Evolutionary conservation across 2,113 vertebrate species (phyloP).

Genomic region (Papio anubis): DNA sequence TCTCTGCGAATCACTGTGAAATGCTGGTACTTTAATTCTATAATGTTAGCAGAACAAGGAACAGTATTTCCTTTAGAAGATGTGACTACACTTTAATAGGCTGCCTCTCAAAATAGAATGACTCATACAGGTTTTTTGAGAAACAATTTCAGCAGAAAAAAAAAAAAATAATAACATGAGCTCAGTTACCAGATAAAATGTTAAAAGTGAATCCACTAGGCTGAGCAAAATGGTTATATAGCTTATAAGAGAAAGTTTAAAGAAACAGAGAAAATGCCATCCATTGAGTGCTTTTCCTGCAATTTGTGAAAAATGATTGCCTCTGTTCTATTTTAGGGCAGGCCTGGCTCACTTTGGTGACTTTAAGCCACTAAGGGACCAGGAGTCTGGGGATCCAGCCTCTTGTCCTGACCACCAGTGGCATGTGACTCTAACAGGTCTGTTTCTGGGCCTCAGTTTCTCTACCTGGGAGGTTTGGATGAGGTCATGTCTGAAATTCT

Average conservation of each 20-base stretch:
- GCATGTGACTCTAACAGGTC: background rate
- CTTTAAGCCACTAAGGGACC: background rate
- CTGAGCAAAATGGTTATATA: constrained; percentile 20
- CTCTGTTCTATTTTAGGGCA: background rate
- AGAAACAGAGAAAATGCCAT: background rate
- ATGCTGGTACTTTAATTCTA: background rate
- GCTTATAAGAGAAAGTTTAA: background rate
- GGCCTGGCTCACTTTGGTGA: background rate
- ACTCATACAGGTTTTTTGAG: constrained; percentile 37
- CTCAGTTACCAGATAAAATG: background rate
- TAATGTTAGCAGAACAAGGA: background rate
- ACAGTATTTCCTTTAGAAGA: background rate
- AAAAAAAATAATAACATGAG: background rate
- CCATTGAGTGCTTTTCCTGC: background rate
- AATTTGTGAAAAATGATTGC: background rate
- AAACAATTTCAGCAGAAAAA: background rate
- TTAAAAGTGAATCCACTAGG: constrained; percentile 39
- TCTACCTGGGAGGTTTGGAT: background rate
- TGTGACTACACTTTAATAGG: background rate
- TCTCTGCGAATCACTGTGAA: background rate
- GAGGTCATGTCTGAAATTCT: background rate
- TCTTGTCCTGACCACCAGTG: background rate
- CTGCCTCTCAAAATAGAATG: constrained; percentile 18
- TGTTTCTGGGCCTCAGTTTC: background rate
- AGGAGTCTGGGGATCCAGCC: background rate